Conservation (phyloP, 2,888 invertebrate genomes). For the Papilio demoleus region DNA sequence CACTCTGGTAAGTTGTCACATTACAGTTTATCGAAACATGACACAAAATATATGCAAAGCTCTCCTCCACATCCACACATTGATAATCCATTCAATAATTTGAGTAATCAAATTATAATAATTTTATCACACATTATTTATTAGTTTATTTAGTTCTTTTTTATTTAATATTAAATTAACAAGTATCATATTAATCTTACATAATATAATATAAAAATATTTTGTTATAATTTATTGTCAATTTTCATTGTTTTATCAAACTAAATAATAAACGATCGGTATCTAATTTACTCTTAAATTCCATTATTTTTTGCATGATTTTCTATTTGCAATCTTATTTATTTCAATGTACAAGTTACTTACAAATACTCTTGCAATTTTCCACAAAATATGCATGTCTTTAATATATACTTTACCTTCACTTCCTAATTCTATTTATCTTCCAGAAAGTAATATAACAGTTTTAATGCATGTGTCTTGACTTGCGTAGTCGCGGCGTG, state of each 20-base stretch:
- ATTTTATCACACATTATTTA: too few relatives aligned
- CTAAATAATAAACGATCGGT: too few relatives aligned
- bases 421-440: slow-evolving; percentile 27
- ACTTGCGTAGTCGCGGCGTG: slow-evolving; percentile 63
- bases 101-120: too few relatives aligned
- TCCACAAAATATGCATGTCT: slow-evolving; percentile 3
- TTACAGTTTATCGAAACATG: slow-evolving; percentile 24
- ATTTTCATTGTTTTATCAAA: too few relatives aligned
- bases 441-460: slow-evolving; percentile 27
- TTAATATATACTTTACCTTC: background rate
- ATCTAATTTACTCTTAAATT: background rate
- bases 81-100: too few relatives aligned
- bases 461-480: slow-evolving; percentile 28
- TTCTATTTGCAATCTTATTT: background rate
- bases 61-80: background rate
- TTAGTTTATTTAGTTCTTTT: too few relatives aligned
- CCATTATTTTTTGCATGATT: background rate
- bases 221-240: too few relatives aligned
- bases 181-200: background rate
- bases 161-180: too few relatives aligned
- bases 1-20: slow-evolving; percentile 29
- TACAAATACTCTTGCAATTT: too few relatives aligned
- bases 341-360: background rate
- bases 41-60: slow-evolving; percentile 1
- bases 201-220: background rate